Percentiles rank a stretch among this genome's conserved stretches.
phyloP scores from a whole-genome alignment of 1,140 invertebrate genomes.

The Brachionus rubens region DNA sequence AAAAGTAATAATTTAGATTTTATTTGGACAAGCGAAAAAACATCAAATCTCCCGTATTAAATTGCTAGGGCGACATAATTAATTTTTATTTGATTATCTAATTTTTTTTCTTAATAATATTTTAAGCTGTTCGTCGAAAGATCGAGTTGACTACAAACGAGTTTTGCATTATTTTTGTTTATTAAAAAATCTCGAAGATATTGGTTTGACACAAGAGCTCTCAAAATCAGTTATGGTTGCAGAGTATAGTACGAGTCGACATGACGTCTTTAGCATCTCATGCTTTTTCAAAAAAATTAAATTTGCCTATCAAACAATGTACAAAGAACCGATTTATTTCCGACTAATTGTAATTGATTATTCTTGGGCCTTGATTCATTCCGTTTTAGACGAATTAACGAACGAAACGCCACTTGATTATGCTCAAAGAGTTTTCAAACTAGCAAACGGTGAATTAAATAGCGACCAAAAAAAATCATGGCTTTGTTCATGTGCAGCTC shows the following conservation, averaged over 20 bases:
- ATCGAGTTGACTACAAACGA: neutral
- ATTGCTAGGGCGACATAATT: too few species aligned
- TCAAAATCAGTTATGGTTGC: constrained; percentile 28
- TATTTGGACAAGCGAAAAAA: too few species aligned
- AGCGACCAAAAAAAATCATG: neutral
- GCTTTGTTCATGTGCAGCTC: constrained; percentile 31
- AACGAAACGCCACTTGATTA: neutral
- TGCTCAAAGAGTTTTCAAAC: constrained; percentile 23
- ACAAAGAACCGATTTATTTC: constrained; percentile 24
- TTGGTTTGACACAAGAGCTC: neutral
- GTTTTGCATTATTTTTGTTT: constrained; percentile 36
- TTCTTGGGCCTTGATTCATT: constrained; percentile 24
- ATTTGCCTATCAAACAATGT: constrained; percentile 6
- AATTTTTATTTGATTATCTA: constrained; percentile 14
- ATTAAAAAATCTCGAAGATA: constrained; percentile 20
- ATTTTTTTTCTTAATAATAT: constrained; percentile 6
- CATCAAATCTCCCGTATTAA: too few species aligned
- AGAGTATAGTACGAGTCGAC: constrained; percentile 21
- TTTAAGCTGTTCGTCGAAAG: constrained; percentile 14
- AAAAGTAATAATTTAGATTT: constrained; percentile 11
- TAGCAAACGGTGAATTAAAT: constrained; percentile 2
- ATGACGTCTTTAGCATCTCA: constrained; percentile 26
- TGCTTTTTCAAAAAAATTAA: constrained; percentile 15
- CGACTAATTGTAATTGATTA: constrained; percentile 11
- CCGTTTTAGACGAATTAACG: constrained; percentile 10